Evolutionary conservation across 2,797 vertebrate genomes (phyloP).

Genomic region (Siniperca undulata): DNA sequence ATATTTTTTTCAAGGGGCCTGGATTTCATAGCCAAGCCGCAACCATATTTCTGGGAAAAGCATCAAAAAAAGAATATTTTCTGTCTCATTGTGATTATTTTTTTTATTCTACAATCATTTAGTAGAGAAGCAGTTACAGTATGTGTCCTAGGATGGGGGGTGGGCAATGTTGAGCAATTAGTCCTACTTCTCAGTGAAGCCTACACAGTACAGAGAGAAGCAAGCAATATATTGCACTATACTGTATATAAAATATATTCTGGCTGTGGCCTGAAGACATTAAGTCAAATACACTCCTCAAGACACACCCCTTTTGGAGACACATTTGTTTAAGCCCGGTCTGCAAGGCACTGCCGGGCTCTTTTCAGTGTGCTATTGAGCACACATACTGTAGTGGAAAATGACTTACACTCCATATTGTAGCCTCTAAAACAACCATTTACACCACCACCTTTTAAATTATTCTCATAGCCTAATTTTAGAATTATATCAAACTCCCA

Average conservation of each 20-base stretch:
- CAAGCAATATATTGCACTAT: background rate
- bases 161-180: background rate
- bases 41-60: background rate
- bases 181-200: background rate
- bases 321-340: background rate
- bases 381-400: background rate
- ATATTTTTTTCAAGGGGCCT: background rate
- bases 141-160: background rate
- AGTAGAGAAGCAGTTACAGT: background rate
- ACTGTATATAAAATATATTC: background rate
- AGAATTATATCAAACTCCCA: background rate
- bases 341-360: background rate
- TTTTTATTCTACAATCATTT: slow-evolving; percentile 10
- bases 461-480: background rate
- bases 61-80: background rate
- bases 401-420: background rate
- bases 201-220: background rate
- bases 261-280: background rate
- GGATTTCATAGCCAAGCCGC: background rate
- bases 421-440: background rate
- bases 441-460: background rate
- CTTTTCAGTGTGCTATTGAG: background rate
- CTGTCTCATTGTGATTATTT: background rate
- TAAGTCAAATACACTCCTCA: background rate
- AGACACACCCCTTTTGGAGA: background rate